Base-by-base conservation (phyloP, 35 echinoderm and acorn worm genomes). In the Lytechinus pictus region DNA sequence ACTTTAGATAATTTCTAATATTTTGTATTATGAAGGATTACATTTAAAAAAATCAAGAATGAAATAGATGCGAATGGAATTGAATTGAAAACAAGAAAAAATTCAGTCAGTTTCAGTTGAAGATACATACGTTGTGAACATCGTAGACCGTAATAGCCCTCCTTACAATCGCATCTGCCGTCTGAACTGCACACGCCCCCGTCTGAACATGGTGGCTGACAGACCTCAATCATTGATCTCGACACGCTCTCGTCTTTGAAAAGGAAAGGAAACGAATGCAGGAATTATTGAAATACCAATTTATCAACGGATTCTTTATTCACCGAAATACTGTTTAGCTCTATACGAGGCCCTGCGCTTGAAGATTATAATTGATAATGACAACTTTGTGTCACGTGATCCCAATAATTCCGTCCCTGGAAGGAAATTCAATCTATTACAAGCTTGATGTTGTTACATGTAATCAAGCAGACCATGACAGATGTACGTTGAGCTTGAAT, bases 121-220 rank as follows among this genome's bases (percentile, higher is more conserved):
- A 44, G 33, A 79, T 79, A 79, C 66, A 79, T 86, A 61, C 28
- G 56, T 52, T 94, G 57, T 60, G 56, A 21, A 94, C 57, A 94
- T 94, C 27, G 92, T 21, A 86, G 96, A 13, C 96, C 96, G 55
- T 96, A 96, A 54, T 94, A 96, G 3, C 96, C 96, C 27, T 96
- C 96, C 29, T 86, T 71, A 66, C 96, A 96, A 13, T 96, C 96
- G 71, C 96, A 96, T 86, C 72, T 86, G 24, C 92, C 79, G 1
- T 86, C 86, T 29, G 29, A 27, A 19, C 87, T 94, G 79, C 96
- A 96, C 0, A 58, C 93, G 3, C 96, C 96, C 28, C 96, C 96
- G 5, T 95, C 28, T 19, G 21, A 51, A 27, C 95, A 95, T 28
- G 86, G 86, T 5, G 95, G 95, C 29, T 56, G 27, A 87, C 95